Percentiles rank a stretch among this genome's conserved stretches.
Conservation (phyloP, 1,140 invertebrate genomes). For the Plectrocnemia conspersa region DNA sequence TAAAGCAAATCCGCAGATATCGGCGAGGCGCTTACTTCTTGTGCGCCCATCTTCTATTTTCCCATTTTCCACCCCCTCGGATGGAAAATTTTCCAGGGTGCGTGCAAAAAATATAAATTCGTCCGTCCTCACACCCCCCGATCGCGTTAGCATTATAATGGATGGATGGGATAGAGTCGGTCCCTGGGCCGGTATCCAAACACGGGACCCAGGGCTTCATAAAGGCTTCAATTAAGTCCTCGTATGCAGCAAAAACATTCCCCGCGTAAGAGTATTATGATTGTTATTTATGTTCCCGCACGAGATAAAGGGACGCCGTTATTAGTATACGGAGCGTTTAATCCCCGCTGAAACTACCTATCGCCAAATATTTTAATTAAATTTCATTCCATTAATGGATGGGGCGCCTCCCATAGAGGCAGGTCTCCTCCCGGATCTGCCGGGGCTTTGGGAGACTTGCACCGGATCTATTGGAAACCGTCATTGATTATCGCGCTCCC, state of each 20-base stretch:
- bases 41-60: constrained; percentile 1
- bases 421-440: neutral
- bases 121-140: neutral
- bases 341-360: constrained; percentile 23
- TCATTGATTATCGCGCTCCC: no score
- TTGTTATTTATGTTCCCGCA: constrained; percentile 20
- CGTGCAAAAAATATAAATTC: constrained; percentile 10
- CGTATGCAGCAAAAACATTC: constrained; percentile 20
- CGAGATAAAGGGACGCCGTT: constrained; percentile 21
- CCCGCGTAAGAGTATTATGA: constrained; percentile 16
- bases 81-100: neutral
- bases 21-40: no score
- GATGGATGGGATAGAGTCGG: neutral
- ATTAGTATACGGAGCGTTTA: constrained; percentile 20
- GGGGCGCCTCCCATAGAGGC: neutral
- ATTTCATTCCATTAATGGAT: constrained; percentile 25
- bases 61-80: neutral
- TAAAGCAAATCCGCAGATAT: no score
- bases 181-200: neutral
- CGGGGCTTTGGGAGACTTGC: no score
- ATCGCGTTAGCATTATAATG: constrained; percentile 14
- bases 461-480: no score
- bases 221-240: constrained; percentile 19
- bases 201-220: neutral
- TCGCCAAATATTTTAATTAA: constrained; percentile 29